Evolutionary conservation across 2,113 vertebrate genomes (phyloP).

Genomic region (Oplegnathus fasciatus): DNA sequence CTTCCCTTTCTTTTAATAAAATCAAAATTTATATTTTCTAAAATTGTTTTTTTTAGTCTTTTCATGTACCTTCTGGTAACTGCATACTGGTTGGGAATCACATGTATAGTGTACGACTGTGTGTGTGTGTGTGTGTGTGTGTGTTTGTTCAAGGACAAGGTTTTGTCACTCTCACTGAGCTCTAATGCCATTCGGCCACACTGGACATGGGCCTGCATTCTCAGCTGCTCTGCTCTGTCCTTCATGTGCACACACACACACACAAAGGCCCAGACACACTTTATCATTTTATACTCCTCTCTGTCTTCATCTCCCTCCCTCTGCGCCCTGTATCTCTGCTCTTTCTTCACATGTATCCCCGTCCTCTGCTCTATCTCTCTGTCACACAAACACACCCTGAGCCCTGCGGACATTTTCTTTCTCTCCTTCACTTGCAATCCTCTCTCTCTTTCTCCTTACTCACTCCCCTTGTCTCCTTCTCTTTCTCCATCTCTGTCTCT

Average conservation of each 20-base stretch:
- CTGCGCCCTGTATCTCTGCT: slow-evolving; percentile 15
- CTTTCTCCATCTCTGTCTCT: slow-evolving; percentile 41
- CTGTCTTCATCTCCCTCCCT: slow-evolving; percentile 27
- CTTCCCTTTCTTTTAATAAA: background rate
- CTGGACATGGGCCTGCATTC: slow-evolving; percentile 64
- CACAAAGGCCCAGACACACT: slow-evolving; percentile 16
- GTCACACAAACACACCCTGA: slow-evolving; percentile 52
- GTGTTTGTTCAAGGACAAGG: slow-evolving; percentile 41
- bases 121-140: slow-evolving; percentile 18
- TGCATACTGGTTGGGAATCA: background rate
- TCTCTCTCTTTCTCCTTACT: slow-evolving; percentile 30
- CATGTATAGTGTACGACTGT: background rate
- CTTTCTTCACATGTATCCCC: slow-evolving; percentile 37
- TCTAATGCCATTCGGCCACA: slow-evolving; percentile 47
- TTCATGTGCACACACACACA: slow-evolving; percentile 31
- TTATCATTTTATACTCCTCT: slow-evolving; percentile 12
- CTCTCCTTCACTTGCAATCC: slow-evolving; percentile 42
- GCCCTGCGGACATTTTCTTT: slow-evolving; percentile 67
- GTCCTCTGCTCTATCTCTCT: slow-evolving; percentile 38
- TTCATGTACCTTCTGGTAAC: background rate
- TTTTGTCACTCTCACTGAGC: slow-evolving; percentile 37
- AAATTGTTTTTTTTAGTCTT: background rate
- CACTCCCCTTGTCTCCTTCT: slow-evolving; percentile 7
- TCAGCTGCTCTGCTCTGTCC: slow-evolving; percentile 71
- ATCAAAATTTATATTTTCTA: too few species aligned